A percentile compares a stretch with the other conserved stretches of the same genome.
Evolutionary conservation across 2,113 vertebrate genomes (phyloP).

Genomic region (Orcinus orca): DNA sequence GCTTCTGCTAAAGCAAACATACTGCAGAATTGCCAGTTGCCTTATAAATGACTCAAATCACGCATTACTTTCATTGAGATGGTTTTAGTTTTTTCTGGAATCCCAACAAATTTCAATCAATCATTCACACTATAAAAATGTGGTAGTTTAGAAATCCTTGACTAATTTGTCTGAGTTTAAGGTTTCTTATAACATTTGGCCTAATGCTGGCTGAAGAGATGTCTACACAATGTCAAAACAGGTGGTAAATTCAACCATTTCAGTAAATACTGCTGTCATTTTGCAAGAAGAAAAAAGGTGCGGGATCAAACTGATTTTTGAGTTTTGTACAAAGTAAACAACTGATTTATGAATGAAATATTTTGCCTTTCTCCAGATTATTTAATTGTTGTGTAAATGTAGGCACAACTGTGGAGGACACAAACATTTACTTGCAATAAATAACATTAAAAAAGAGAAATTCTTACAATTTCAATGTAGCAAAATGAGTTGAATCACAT

Average conservation of each 20-base stretch:
- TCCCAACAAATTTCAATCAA: slow-evolving; percentile 66
- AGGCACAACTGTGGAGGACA: neutral
- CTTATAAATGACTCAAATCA: slow-evolving; percentile 77
- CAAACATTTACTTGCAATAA: slow-evolving; percentile 43
- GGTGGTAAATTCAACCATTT: slow-evolving; percentile 29
- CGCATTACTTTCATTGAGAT: slow-evolving; percentile 65
- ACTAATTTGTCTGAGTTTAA: slow-evolving; percentile 46
- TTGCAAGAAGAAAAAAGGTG: neutral
- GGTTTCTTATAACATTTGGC: slow-evolving; percentile 51
- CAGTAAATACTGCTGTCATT: neutral
- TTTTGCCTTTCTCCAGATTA: slow-evolving; percentile 34
- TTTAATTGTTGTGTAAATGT: slow-evolving; percentile 22
- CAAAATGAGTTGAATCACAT: neutral
- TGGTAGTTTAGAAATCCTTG: slow-evolving; percentile 51
- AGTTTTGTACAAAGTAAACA: slow-evolving; percentile 6
- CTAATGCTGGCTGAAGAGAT: slow-evolving; percentile 32
- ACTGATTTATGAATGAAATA: slow-evolving; percentile 51
- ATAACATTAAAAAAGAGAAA: slow-evolving; percentile 39
- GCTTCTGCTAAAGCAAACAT: slow-evolving; percentile 65
- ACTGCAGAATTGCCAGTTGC: slow-evolving; percentile 59
- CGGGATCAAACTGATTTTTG: neutral
- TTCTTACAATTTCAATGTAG: neutral
- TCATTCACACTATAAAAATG: slow-evolving; percentile 56
- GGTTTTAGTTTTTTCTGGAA: slow-evolving; percentile 77
- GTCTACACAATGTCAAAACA: slow-evolving; percentile 65